Base-by-base conservation (phyloP, 2,113 vertebrate genomes). In the Engraulis encrasicolus region DNA sequence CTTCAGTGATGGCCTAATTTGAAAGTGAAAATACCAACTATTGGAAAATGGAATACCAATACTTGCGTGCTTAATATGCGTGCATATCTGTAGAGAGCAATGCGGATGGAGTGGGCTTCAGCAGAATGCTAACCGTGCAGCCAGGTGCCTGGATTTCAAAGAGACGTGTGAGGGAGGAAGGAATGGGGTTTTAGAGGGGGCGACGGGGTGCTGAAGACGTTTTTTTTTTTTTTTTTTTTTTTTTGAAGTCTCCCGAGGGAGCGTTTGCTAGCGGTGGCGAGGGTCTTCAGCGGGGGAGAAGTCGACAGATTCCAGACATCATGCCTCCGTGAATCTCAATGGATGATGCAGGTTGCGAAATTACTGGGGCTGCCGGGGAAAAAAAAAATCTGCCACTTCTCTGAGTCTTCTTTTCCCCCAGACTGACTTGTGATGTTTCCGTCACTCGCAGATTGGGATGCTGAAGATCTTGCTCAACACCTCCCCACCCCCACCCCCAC, bases 1-100 rank as follows among this genome's bases (percentile, higher is more conserved):
- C 90, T 91, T 92, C 87, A 91, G 81, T 87, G 90, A 90, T 92
- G 90, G 89, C 93, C 92, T 92, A 91, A 91, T 94, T 95, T 93
- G 84, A 94, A 94, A 91, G 91, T 92, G 89, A 93, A n/a, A 93
- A 91, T 89, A 91, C 87, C 89, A 91, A 87, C 85, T 90, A 88
- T 93, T 89, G 92, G 90, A 89, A 91, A 91, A 90, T 90, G 89
- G 93, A 92, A 92, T 92, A 91, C 91, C 90, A 92, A 91, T 93
- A 92, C 83, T n/a, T n/a, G n/a, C 79, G 86, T 87, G 84, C 86
- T 91, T 95, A 92, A 94, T 91, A 92, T 94, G 92, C 90, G 83
- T 93, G 92, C 88, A 91, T 94, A 93, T 95, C 91, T 90, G 86
- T 79, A 85, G 38, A 52, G 91, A 82, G 90, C 93, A 93, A 90